These are phyloP conservation scores for Cyphomyrus plagiostoma DNA, from an alignment of 2,113 vertebrate species.

Conservation along the genomic window DNA sequence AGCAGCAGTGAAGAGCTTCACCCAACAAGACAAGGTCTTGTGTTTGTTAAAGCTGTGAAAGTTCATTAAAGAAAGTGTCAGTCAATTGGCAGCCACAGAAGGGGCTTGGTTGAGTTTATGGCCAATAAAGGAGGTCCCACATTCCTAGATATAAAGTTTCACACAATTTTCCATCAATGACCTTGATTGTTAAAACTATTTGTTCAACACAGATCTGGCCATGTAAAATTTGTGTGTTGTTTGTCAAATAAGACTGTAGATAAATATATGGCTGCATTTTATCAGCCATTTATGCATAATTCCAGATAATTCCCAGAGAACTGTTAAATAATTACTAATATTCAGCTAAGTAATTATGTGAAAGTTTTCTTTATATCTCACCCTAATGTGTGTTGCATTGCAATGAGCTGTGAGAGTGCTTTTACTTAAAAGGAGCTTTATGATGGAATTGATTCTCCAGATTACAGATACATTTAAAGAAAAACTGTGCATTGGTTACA, in stretches of 20 bases:
- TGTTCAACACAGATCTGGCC: background rate
- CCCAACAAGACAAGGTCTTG: background rate
- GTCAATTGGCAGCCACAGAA: background rate
- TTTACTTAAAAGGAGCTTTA: background rate
- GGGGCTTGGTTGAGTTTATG: background rate
- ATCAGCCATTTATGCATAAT: background rate
- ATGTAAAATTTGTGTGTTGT: background rate
- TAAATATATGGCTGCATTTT: background rate
- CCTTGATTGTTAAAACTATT: background rate
- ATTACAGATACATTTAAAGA: background rate
- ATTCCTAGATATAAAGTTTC: background rate
- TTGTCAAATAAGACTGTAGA: background rate
- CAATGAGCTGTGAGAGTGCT: background rate
- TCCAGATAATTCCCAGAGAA: background rate
- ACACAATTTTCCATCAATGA: background rate
- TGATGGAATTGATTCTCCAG: background rate
- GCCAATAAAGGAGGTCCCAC: background rate
- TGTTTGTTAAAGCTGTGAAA: background rate
- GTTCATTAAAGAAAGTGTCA: background rate
- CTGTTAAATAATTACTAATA: background rate
- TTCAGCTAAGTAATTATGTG: background rate
- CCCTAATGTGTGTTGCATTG: background rate
- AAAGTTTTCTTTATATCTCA: background rate
- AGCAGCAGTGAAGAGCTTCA: background rate
- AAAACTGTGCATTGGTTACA: background rate